Evolutionary conservation across 2,888 invertebrate genomes (phyloP), one percentile per base, ranked within the genome.

Genomic region (Coelinius sp.): DNA sequence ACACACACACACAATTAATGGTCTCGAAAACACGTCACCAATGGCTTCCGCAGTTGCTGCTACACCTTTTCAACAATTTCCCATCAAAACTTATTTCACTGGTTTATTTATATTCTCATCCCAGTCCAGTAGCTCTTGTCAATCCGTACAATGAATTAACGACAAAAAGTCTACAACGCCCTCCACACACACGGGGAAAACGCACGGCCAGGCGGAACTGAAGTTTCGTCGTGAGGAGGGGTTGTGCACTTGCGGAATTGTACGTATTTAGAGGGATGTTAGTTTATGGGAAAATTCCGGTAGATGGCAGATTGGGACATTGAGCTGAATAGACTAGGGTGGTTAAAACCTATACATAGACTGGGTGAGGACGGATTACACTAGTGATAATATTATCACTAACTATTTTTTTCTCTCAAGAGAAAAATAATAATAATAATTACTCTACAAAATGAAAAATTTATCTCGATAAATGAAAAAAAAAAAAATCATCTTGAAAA

Each of bases 211-310:
- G 79, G 79, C 76, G 80, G 78, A 78, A 80, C 81, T 83, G 84
- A 82, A 83, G 83, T 84, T 84, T 82, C 82, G 82, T 82, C 83
- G 73, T 73, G 81, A 84, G 41, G 41, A 78, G 83, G 79, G 73
- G 62, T 73, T 83, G 46, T 49, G 85, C 83, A 82, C 84, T 86
- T 83, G 84, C 81, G 84, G 84, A 81, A 79, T 77, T 69, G 75
- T 76, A 73, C 74, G 71, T 70, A 65, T 70, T 66, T 65, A 82
- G 79, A 79, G 79, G 68, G 73, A 70, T 76, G 78, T 76, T 79
- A 84, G 79, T 76, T 82, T 85, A 72, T 65, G 53, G 25, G 68
- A 74, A 2, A 73, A 68, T 70, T 64, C 77, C 82, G 82, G 78
- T 83, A 86, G 86, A 84, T 86, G 85, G 78, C 85, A 79, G 71